Base-by-base conservation (phyloP, 2,797 vertebrate genomes). In the Octomys mimax region DNA sequence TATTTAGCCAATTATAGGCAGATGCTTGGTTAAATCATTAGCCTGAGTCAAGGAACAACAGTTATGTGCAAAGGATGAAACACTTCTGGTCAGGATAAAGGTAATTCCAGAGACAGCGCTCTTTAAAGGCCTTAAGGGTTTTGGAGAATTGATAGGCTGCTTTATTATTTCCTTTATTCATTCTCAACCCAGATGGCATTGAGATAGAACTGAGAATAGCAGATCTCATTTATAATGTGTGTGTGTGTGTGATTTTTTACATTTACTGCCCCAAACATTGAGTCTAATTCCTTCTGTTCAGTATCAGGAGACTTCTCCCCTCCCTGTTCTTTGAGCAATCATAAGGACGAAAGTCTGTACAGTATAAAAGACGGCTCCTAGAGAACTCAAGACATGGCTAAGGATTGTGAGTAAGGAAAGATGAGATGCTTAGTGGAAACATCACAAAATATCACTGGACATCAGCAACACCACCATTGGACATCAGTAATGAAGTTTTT, bases 271-370 rank as follows among this genome's bases (percentile, higher is more conserved):
- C 24, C 14, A 70, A n/a, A 87, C 54, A 24, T 33, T 46, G 52
- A 81, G 16, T 19, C n/a, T 75, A 36, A 31, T 78, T 19, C 36
- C 71, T 86, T 81, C 52, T 84, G 13, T 5, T 14, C 28, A 4
- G 52, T 62, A 33, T 89, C 21, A 57, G 88, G 36, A 92, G 33
- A 82, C 14, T 62, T 13, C 75, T 84, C 8, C 28, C 94, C 84
- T 94, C 13, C 12, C 62, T 94, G 21, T 19, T 81, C n/a, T 97
- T 81, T 82, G 66, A 92, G 82, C 68, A 85, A 52, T 49, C 6
- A 28, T 46, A 46, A 95, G 13, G 9, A 88, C 21, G 80, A 61
- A 93, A 57, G 6, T 85, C 8, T 78, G 1, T 57, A 21, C 1
- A 91, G 7, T 68, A 36, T 4, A 83, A 2, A 68, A 16, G 6